A percentile compares a stretch with the other conserved stretches of the same genome.
Evolutionary conservation across 2,888 invertebrate genomes (phyloP).

Genomic region (Caenorhabditis sp.): DNA sequence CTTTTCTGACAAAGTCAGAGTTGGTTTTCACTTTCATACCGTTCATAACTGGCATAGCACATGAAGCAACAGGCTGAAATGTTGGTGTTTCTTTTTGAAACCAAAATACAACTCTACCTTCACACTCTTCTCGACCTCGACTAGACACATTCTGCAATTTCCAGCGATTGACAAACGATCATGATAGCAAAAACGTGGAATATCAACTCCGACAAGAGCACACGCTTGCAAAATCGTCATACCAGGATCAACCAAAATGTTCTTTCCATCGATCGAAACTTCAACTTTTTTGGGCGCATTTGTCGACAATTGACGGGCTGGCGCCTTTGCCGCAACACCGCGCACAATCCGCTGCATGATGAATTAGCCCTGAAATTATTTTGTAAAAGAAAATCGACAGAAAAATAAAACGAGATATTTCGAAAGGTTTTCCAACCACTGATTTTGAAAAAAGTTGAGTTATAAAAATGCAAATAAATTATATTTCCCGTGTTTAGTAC

Average conservation of each 20-base stretch:
- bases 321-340: slow-evolving; percentile 27
- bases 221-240: slow-evolving; percentile 88
- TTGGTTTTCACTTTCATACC: slow-evolving; percentile 96
- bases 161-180: slow-evolving; percentile 97
- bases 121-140: slow-evolving; percentile 96
- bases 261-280: slow-evolving; percentile 94
- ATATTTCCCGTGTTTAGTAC: slow-evolving; percentile 2
- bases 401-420: not conserved
- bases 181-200: slow-evolving; percentile 98
- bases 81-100: too few species aligned
- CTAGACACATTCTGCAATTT: slow-evolving; percentile 98
- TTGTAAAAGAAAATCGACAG: not conserved
- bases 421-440: not conserved
- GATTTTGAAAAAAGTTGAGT: not conserved
- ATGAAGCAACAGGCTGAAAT: slow-evolving; percentile 88
- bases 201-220: slow-evolving; percentile 96
- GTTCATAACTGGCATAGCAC: slow-evolving; percentile 99
- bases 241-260: slow-evolving; percentile 90
- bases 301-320: slow-evolving; percentile 26
- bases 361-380: not conserved
- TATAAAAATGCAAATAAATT: slow-evolving; percentile 2
- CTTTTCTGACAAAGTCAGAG: slow-evolving; percentile 82
- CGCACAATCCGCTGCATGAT: slow-evolving; percentile 53
- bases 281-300: slow-evolving; percentile 46
- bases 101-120: slow-evolving; percentile 76